These are phyloP conservation scores for Steinernema khuongi DNA, from an alignment of 1,140 invertebrate species.

Conservation along the genomic window DNA sequence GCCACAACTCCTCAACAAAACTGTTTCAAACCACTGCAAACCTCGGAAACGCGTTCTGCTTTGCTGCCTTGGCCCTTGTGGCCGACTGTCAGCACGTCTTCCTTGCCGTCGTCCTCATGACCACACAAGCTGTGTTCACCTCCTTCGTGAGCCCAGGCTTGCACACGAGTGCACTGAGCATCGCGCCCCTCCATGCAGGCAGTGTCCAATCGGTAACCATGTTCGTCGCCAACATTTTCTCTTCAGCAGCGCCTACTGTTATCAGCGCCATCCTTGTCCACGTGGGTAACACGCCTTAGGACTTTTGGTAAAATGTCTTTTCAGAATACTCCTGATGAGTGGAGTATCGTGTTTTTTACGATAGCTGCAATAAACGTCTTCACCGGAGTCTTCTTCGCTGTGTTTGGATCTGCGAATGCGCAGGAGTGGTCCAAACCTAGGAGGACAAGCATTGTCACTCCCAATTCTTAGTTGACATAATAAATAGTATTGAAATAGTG, in stretches of 20 bases:
- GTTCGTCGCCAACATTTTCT: not conserved
- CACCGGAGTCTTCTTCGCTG: not conserved
- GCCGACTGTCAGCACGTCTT: not conserved
- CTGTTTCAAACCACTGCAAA: not conserved
- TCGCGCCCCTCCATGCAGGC: not conserved
- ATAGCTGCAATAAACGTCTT: not conserved
- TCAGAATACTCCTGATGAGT: not conserved
- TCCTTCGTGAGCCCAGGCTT: not conserved
- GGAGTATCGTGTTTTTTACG: not conserved
- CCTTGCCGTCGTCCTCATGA: not conserved
- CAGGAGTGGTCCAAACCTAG: not conserved
- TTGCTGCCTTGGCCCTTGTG: not conserved
- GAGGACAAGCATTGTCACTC: not conserved
- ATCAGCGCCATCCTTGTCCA: not conserved
- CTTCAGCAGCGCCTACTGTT: not conserved
- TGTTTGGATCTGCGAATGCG: not conserved
- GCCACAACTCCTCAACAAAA: not conserved
- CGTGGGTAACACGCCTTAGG: not conserved
- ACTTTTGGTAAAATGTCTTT: not conserved
- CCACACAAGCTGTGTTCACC: not conserved
- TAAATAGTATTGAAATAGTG: too few relatives aligned
- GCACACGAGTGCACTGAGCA: not conserved
- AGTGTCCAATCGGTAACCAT: not conserved
- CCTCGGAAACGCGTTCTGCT: not conserved
- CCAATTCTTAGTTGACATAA: not conserved